These are phyloP conservation scores for Sus scrofa DNA, from an alignment of 2,113 vertebrate genomes.

Conservation along the genomic window T2T-Sscrofa CM000822.6:16023001-16023500, in stretches of 20 bases:
- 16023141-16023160: neutral
- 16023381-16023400: neutral
- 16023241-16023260: neutral
- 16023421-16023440: neutral
- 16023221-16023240: neutral
- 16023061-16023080: neutral
- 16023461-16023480: slow-evolving; percentile 7
- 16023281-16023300: neutral
- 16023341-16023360: neutral
- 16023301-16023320: neutral
- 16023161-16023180: neutral
- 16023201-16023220: neutral
- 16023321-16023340: neutral
- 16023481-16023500: neutral
- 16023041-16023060: neutral
- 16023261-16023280: neutral
- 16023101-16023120: neutral
- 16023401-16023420: neutral
- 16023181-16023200: neutral
- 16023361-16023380: neutral
- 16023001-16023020: neutral
- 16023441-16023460: neutral
- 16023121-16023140: neutral
- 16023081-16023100: neutral
- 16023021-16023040: neutral